Evolutionary conservation across 1,140 invertebrate species (phyloP).

Genomic region (Octopus bimaculoides): DNA sequence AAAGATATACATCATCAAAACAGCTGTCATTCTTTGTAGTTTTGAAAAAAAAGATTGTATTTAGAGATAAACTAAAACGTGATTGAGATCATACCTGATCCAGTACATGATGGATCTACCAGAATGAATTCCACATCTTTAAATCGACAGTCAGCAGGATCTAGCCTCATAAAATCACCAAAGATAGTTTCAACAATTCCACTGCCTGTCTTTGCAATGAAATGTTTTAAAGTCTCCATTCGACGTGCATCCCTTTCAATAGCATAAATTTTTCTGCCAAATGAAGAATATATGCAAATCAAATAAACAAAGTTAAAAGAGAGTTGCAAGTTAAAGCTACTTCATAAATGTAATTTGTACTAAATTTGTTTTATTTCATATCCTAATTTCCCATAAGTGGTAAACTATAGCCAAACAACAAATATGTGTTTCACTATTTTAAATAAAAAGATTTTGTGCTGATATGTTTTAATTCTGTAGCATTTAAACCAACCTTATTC

Average conservation of each 20-base stretch:
- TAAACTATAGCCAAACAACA: too few relatives aligned
- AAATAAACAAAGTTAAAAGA: too few relatives aligned
- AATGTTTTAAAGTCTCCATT: slow-evolving; percentile 60
- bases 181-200: slow-evolving; percentile 68
- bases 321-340: too few relatives aligned
- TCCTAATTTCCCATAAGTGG: not conserved
- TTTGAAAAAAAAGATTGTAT: too few relatives aligned
- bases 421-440: too few relatives aligned
- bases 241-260: slow-evolving; percentile 74
- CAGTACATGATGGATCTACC: slow-evolving; percentile 93
- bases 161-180: slow-evolving; percentile 71
- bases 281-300: slow-evolving; percentile 21
- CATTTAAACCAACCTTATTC: too few relatives aligned
- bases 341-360: too few relatives aligned
- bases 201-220: slow-evolving; percentile 61
- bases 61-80: too few relatives aligned
- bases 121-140: slow-evolving; percentile 83
- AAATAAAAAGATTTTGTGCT: too few relatives aligned
- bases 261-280: slow-evolving; percentile 72
- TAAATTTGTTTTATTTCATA: not conserved
- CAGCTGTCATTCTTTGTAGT: too few relatives aligned
- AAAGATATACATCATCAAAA: too few relatives aligned
- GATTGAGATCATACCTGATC: slow-evolving; percentile 70
- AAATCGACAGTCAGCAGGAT: slow-evolving; percentile 60
- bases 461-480: too few relatives aligned